Percentiles rank a stretch among this genome's conserved stretches.
These are phyloP conservation scores for Drusus annulatus DNA, from an alignment of 1,140 invertebrate genomes.

Conservation along the genomic window DNA sequence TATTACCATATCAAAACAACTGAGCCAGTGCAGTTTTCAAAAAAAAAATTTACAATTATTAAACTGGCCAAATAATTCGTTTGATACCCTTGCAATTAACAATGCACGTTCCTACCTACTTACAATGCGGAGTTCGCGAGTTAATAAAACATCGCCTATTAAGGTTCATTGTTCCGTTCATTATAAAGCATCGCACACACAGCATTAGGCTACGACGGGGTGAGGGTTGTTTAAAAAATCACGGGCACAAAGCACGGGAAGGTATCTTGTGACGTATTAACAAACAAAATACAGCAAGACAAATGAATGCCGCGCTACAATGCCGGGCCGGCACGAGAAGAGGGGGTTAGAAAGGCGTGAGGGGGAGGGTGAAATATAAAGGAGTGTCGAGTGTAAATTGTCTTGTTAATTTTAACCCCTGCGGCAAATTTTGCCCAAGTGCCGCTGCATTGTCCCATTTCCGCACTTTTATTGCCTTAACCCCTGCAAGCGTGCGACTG, in stretches of 20 bases:
- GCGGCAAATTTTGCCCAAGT: constrained; percentile 59
- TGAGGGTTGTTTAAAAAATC: constrained; percentile 35
- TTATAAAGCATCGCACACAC: constrained; percentile 3
- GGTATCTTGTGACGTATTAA: constrained; percentile 47
- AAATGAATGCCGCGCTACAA: constrained; percentile 42
- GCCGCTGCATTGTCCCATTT: constrained; percentile 58
- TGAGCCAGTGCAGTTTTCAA: no score
- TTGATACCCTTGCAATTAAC: no score
- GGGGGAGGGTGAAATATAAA: constrained; percentile 53
- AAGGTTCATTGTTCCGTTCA: not conserved
- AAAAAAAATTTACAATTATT: no score
- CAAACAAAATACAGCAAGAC: constrained; percentile 49
- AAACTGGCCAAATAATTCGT: no score
- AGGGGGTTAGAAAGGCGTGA: not conserved
- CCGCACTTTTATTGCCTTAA: constrained; percentile 58
- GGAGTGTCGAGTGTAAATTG: constrained; percentile 59
- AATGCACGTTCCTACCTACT: no score
- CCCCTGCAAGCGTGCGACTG: constrained; percentile 20
- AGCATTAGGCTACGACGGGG: not conserved
- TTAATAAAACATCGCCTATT: not conserved
- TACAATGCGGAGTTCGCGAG: no score
- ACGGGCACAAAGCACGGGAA: constrained; percentile 35
- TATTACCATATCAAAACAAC: no score
- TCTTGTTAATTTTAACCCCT: constrained; percentile 59
- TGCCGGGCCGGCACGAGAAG: not conserved